Percentiles rank a stretch among this genome's conserved stretches.
phyloP scores from a whole-genome alignment of 2,888 invertebrate genomes.

The Rhaphigaster nebulosa region DNA sequence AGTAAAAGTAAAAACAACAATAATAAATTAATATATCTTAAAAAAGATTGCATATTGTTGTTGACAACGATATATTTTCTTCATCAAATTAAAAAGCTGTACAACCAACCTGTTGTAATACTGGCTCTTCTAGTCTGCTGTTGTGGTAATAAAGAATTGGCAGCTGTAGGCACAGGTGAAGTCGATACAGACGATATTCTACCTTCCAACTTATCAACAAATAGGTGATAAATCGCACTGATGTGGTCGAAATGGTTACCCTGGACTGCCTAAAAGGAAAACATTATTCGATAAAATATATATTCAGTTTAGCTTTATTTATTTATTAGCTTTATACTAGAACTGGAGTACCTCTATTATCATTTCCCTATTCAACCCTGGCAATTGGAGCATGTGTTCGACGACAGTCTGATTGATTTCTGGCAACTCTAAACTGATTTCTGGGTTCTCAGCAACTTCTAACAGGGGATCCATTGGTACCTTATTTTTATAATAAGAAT shows the following conservation, averaged over 20 bases:
- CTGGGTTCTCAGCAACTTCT: conserved; percentile 60
- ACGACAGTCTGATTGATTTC: conserved; percentile 80
- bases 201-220: conserved; percentile 83
- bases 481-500: conserved; percentile 12
- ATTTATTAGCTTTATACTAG: no score
- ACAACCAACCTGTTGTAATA: conserved; percentile 72
- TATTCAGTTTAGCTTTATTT: neutral
- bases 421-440: conserved; percentile 67
- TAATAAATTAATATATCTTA: conserved; percentile 15
- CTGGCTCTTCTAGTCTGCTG: conserved; percentile 72
- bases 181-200: conserved; percentile 67
- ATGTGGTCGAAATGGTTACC: conserved; percentile 91
- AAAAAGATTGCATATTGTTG: neutral
- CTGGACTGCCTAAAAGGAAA: conserved; percentile 78
- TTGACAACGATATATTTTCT: neutral
- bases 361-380: conserved; percentile 80
- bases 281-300: conserved; percentile 52
- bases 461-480: conserved; percentile 59
- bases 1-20: neutral
- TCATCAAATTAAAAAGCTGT: no score
- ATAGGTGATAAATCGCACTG: conserved; percentile 92
- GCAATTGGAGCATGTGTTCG: conserved; percentile 85
- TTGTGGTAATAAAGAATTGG: conserved; percentile 56
- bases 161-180: conserved; percentile 60
- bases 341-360: conserved; percentile 73